Evolutionary conservation across 1,140 invertebrate genomes (phyloP), one percentile per base, ranked within the genome.

Genomic region (Nephotettix cincticeps): DNA sequence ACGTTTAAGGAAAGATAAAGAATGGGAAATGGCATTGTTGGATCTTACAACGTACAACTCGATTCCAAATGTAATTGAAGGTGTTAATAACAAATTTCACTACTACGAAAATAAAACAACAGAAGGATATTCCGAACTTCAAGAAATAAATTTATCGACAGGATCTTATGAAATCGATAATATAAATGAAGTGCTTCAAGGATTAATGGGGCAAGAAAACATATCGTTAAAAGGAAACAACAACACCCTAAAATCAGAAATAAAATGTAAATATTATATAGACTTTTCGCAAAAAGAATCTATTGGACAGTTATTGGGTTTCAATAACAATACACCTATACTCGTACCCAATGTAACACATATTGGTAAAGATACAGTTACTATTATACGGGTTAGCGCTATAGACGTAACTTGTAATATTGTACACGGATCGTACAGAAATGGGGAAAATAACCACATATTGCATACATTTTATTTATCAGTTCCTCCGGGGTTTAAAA

Each of bases 381-480:
- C 58, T 11, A 71, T 73, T 27, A 3, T 28, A 9, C 19, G 30
- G 6, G 25, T 73, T 11, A 67, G 45, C 21, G 43, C 28, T 27
- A 58, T 73, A 36, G 47, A 32, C 25, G 43, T 73, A 1, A 40
- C 64, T 14, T 73, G 63, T 23, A 73, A 70, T 68, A 19, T 73
- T 14, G 40, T 64, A 3, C n/a, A 25, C 1, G 75, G 76, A 36
- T 73, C 76, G 9, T 81, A 75, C 61, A 75, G 71, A 14, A 80
- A 80, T 74, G 71, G 71, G n/a, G 29, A 58, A 58, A 29, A 56
- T 28, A 71, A 71, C 9, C 78, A 79, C 72, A 77, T 71, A 27
- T 69, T 80, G 65, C 75, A 79, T 67, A 69, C 76, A 68, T 80
- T 80, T 73, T 77, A 73, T 45, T 71, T 75, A 51, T 40, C 3